Evolutionary conservation across 2,113 vertebrate genomes (phyloP), one percentile per base, ranked within the genome.

Genomic region (Heteronetta atricapilla): DNA sequence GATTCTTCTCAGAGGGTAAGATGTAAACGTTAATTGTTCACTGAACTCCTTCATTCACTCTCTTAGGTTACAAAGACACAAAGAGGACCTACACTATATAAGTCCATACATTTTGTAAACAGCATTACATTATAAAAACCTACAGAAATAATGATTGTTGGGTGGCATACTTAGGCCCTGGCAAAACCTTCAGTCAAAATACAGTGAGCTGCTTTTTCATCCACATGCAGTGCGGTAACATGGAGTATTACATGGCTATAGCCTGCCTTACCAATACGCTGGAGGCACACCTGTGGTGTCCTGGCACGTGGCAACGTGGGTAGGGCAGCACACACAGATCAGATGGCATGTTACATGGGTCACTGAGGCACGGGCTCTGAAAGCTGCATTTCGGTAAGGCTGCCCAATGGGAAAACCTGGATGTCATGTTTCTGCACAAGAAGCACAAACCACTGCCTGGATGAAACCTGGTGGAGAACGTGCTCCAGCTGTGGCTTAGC

Each of bases 391-490:
- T 58, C 4, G 4, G 4, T 69, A 33, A 53, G 55, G 59, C 36
- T 46, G 70, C 12, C 15, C 8, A 31, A 31, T 1, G 9, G 67
- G 73, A 56, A 95, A 85, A 76, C 10, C 25, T 52, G 52, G 62
- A 26, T 28, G 58, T 1, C 19, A 66, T 4, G 19, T 40, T 88
- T 55, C 2, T 13, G 77, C 25, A 16, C 44, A 0, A 0, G 40
- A 86, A 80, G 77, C 3, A 40, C 36, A 62, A 59, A 77, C 7
- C 3, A 6, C 26, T 0, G 2, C 36, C 53, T 9, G 63, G 29
- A 22, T 23, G 36, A 13, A 40, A 8, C 8, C 34, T 20, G 36
- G 28, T 17, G 52, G 3, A 87, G 34, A 48, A 56, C 62, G 12
- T 0, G 0, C 22, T 66, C 36, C 82, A 82, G 58, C 15, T 50